Percentiles rank a stretch among this genome's conserved stretches.
Evolutionary conservation across 2,113 vertebrate genomes (phyloP).

Genomic region (Ammodytes marinus): DNA sequence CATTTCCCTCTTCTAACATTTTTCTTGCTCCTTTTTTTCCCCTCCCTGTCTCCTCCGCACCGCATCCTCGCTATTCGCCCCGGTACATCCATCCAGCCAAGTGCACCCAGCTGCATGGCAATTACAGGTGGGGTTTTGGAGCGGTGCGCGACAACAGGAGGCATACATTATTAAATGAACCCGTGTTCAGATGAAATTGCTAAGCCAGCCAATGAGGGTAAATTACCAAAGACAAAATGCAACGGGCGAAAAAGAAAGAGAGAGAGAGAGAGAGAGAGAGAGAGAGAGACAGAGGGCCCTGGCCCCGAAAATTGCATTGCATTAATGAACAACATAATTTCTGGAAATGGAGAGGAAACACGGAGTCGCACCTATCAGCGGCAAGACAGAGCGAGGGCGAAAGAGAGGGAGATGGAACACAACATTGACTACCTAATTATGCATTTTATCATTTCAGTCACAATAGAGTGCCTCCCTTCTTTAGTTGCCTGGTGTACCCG

Average conservation of each 20-base stretch:
- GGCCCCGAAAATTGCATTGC: constrained; percentile 62
- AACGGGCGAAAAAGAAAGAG: not conserved
- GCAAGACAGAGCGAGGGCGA: constrained; percentile 63
- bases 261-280: constrained; percentile 19
- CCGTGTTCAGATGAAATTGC: constrained; percentile 76
- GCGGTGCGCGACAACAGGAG: constrained; percentile 53
- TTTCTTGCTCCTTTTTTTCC: not conserved
- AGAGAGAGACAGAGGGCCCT: constrained; percentile 29
- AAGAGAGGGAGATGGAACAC: constrained; percentile 69
- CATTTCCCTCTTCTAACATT: not conserved
- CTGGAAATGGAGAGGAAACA: constrained; percentile 69
- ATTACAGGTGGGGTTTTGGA: constrained; percentile 72
- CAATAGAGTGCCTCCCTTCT: constrained; percentile 81
- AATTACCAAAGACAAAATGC: constrained; percentile 78
- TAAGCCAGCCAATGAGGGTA: constrained; percentile 79
- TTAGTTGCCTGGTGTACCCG: constrained; percentile 76
- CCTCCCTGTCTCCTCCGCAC: constrained; percentile 14
- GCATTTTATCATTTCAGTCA: constrained; percentile 86
- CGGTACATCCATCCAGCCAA: constrained; percentile 56
- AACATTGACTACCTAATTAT: constrained; percentile 83
- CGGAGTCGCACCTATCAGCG: constrained; percentile 71
- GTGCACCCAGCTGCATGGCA: constrained; percentile 67
- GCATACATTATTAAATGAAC: constrained; percentile 80
- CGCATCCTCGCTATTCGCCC: constrained; percentile 30
- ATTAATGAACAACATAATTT: constrained; percentile 79